Percentiles rank a stretch among this genome's conserved stretches.
Evolutionary conservation across 2,888 invertebrate species (phyloP).

Genomic region (Ernsta delagoae): DNA sequence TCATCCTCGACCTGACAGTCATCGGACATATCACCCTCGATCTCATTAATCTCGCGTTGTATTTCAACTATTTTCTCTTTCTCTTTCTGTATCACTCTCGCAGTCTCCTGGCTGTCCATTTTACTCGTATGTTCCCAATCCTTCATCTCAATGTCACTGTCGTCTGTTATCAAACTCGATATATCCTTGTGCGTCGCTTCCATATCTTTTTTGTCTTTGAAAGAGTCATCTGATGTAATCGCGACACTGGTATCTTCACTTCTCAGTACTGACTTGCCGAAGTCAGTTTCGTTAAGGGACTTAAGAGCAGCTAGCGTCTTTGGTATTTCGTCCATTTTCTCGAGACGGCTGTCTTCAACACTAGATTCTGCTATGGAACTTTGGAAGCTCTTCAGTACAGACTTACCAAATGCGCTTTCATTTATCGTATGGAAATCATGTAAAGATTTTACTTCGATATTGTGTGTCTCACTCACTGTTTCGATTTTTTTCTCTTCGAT

Average conservation of each 20-base stretch:
- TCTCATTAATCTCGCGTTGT: slow-evolving; percentile 74
- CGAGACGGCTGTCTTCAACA: slow-evolving; percentile 45
- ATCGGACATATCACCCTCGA: slow-evolving; percentile 70
- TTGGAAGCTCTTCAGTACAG: slow-evolving; percentile 53
- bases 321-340: slow-evolving; percentile 42
- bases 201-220: slow-evolving; percentile 31
- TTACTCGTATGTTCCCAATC: slow-evolving; percentile 37
- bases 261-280: slow-evolving; percentile 62
- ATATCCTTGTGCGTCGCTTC: slow-evolving; percentile 45
- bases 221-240: slow-evolving; percentile 46
- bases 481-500: slow-evolving; percentile 45
- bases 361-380: slow-evolving; percentile 48
- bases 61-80: slow-evolving; percentile 74
- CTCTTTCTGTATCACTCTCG: slow-evolving; percentile 65
- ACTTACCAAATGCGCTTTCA: slow-evolving; percentile 61
- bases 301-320: slow-evolving; percentile 52
- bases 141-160: slow-evolving; percentile 67
- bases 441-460: slow-evolving; percentile 46
- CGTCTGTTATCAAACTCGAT: slow-evolving; percentile 73
- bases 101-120: slow-evolving; percentile 44
- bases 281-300: slow-evolving; percentile 57
- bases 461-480: slow-evolving; percentile 40
- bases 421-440: slow-evolving; percentile 61
- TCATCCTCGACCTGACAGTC: slow-evolving; percentile 45
- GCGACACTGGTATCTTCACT: slow-evolving; percentile 61